These are phyloP conservation scores for Ciconia nigra DNA, from an alignment of 2,797 vertebrate species.

Conservation along the genomic window DNA sequence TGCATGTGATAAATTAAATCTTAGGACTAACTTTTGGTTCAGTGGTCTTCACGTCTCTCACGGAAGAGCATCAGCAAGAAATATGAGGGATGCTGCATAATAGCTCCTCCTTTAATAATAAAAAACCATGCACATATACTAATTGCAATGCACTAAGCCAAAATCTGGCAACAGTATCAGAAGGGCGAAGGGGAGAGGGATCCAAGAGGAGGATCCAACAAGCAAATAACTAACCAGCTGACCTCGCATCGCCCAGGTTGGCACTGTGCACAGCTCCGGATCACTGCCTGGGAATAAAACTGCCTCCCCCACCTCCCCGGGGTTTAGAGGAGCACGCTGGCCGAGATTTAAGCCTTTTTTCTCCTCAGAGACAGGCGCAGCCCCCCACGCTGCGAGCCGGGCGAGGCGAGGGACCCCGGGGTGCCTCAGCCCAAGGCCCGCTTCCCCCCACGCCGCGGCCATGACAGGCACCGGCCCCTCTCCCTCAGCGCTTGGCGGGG, in stretches of 20 bases:
- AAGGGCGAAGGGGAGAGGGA: not conserved
- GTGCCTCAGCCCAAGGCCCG: not conserved
- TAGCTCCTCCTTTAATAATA: not conserved
- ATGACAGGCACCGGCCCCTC: fast-evolving
- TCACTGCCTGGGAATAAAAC: not conserved
- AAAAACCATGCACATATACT: not conserved
- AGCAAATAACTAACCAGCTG: not conserved
- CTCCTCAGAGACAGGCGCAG: not conserved
- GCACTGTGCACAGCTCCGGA: not conserved
- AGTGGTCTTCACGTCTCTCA: not conserved
- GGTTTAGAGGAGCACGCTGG: fast-evolving
- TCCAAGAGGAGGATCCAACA: not conserved
- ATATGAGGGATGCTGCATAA: not conserved
- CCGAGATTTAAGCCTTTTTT: not conserved
- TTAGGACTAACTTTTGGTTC: not conserved
- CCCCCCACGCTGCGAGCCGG: not conserved
- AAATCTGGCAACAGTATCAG: not conserved
- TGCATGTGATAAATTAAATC: not conserved
- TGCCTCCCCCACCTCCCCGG: not conserved
- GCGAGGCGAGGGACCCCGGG: not conserved
- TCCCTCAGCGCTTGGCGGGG: not conserved
- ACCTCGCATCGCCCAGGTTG: not conserved
- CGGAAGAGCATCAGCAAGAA: not conserved
- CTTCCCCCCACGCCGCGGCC: not conserved
- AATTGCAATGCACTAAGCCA: not conserved